A percentile compares a stretch with the other conserved stretches of the same genome.
These are phyloP conservation scores for Drosophila greeni DNA, from an alignment of 2,888 invertebrate genomes.

Conservation along the genomic window DNA sequence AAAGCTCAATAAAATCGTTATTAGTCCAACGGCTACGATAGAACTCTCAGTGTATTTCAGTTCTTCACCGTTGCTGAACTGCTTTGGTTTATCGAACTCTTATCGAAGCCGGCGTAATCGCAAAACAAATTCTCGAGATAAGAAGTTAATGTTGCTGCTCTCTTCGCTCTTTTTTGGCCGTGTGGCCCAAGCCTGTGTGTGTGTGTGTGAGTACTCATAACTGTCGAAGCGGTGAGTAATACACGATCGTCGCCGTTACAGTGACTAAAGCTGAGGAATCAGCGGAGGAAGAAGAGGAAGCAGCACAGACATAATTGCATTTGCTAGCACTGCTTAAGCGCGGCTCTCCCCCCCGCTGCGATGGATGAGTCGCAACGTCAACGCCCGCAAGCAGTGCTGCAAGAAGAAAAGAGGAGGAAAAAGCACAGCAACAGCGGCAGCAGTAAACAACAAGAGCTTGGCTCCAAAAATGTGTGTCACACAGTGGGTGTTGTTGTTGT, in stretches of 20 bases:
- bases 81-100: constrained; percentile 39
- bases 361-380: constrained; percentile 21
- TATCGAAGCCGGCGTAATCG: constrained; percentile 39
- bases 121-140: constrained; percentile 38
- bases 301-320: constrained; percentile 12
- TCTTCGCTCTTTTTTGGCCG: constrained; percentile 10
- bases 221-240: constrained; percentile 59
- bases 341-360: constrained; percentile 15
- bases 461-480: constrained; percentile 56
- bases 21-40: not conserved
- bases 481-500: constrained; percentile 9
- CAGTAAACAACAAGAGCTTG: constrained; percentile 11
- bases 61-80: constrained; percentile 2
- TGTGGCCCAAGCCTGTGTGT: constrained; percentile 13
- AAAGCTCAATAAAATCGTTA: constrained; percentile 65
- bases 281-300: constrained; percentile 16
- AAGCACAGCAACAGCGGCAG: constrained; percentile 2
- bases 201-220: constrained; percentile 43
- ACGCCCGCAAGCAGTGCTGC: constrained; percentile 47
- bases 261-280: constrained; percentile 56
- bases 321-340: constrained; percentile 4
- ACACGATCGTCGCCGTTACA: constrained; percentile 36
- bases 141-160: constrained; percentile 27
- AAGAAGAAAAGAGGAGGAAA: constrained; percentile 19
- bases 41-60: constrained; percentile 2